Base-by-base conservation (phyloP, 1,140 invertebrate genomes). In the Gryllus bimaculatus region DNA sequence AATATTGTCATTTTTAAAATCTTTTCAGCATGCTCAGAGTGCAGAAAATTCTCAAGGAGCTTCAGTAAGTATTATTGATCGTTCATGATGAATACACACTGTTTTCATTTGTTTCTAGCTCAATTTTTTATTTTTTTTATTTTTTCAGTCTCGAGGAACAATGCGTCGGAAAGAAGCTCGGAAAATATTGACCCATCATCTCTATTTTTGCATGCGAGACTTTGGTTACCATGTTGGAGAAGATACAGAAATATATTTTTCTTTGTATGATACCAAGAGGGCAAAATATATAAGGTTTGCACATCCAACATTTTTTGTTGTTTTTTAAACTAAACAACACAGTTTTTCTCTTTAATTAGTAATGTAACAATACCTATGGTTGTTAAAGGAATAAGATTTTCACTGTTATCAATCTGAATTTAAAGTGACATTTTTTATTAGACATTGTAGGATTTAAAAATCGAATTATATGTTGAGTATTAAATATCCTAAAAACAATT, bases 181-280 rank as follows among this genome's bases (percentile, higher is more conserved):
- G n/a, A 92, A 92, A 82, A 89, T 92, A 1, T 84, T 92, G 8
- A 92, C 93, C 2, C 93, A 96, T 85, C 94, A 96, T 84, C 86
- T 96, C 10, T 95, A 94, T 85, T 93, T 96, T 84, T 95, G 92
- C 83, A 95, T 96, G 92, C 86, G 94, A 8, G 94, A 96, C 84
- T 96, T 96, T 84, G 93, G 94, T 0, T 93, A 95, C 82, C 91
- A 92, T 18, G 80, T 81, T n/a, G 94, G 94, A 0, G 95, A 97
- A 85, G 94, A 96, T 83, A 92, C 93, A 0, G 95, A 97, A 86
- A 91, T 96, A 8, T 93, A 95, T 82, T 93, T 97, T 83, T 95
- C 94, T 75, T 85, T 98, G 0, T 96, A 95, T 85, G 94, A 97
- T 85, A 91, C 91, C 4, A 90, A 90, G 82, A 89, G 91, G 79